These are phyloP conservation scores for Dolichallabes microphthalmus DNA, from an alignment of 2,113 vertebrate species.

Conservation along the genomic window DNA sequence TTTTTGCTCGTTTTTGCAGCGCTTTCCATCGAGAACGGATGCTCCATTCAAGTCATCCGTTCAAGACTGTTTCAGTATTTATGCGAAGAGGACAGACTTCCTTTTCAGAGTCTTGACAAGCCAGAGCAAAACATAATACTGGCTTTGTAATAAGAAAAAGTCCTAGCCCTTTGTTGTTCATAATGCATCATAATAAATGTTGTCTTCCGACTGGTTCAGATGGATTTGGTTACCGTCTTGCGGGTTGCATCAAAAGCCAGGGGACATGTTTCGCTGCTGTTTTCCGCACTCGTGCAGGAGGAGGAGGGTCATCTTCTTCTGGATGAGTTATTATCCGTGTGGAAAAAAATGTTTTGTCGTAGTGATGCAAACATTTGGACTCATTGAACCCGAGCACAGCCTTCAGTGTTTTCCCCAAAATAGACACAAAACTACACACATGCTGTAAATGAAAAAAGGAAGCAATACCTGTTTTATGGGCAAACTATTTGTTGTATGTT, in stretches of 20 bases:
- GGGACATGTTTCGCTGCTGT: not conserved
- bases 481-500: not conserved
- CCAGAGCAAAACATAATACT: not conserved
- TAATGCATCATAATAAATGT: conserved; percentile 1
- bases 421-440: not conserved
- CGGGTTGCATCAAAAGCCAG: not conserved
- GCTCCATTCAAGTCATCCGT: not conserved
- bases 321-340: not conserved
- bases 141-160: conserved; percentile 15
- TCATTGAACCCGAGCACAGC: not conserved
- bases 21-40: not conserved
- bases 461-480: not conserved
- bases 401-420: not conserved
- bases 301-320: not conserved
- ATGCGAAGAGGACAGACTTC: conserved; percentile 14
- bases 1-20: conserved; percentile 19
- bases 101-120: not conserved
- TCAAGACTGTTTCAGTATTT: conserved; percentile 24
- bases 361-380: not conserved
- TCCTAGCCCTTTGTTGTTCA: conserved; percentile 8
- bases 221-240: conserved; percentile 31
- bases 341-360: not conserved
- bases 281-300: not conserved
- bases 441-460: not conserved
- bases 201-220: conserved; percentile 1